Conservation (phyloP, 2,113 vertebrate genomes). For the Amphilophus citrinellus region DNA sequence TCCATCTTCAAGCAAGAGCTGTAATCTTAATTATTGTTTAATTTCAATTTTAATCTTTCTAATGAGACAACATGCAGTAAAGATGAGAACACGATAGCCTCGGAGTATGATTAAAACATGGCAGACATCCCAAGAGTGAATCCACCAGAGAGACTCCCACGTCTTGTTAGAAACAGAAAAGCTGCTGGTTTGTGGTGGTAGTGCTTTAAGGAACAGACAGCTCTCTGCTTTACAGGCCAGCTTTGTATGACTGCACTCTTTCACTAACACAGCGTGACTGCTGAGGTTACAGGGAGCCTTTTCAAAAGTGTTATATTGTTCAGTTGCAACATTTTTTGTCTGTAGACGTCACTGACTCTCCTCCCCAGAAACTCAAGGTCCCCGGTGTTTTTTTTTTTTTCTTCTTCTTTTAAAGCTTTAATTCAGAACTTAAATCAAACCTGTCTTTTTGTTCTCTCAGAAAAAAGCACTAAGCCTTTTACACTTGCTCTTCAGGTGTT, state of each 20-base stretch:
- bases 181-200: constrained; percentile 11
- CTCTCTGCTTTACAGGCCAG: constrained; percentile 21
- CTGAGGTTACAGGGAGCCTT: neutral
- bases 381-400: neutral
- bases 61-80: constrained; percentile 14
- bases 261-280: neutral
- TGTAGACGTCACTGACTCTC: neutral
- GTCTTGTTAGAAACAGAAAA: constrained; percentile 19
- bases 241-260: neutral
- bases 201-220: constrained; percentile 20
- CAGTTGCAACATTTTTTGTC: constrained; percentile 2
- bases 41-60: constrained; percentile 33
- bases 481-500: neutral
- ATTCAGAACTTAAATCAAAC: neutral
- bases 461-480: neutral
- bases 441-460: neutral
- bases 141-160: constrained; percentile 57
- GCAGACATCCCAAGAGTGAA: constrained; percentile 46
- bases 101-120: constrained; percentile 43
- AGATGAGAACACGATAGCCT: constrained; percentile 20
- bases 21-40: constrained; percentile 9
- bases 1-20: neutral
- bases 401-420: neutral
- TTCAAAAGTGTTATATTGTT: constrained; percentile 1
- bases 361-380: neutral